A percentile compares a stretch with the other conserved stretches of the same genome.
phyloP scores from a whole-genome alignment of 2,888 invertebrate genomes.

The Calameuta idolon region DNA sequence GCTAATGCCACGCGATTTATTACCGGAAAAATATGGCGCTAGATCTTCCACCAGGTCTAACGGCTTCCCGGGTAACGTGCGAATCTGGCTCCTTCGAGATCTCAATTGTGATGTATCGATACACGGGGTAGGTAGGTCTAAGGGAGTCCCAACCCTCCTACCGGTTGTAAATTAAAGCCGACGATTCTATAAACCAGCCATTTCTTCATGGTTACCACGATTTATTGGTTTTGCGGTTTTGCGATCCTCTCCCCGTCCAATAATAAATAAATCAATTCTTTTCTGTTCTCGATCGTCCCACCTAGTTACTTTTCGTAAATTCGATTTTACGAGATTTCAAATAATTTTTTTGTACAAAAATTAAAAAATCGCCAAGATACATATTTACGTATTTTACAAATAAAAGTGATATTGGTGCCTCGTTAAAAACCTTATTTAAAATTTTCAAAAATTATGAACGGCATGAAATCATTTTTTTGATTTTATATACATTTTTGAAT shows the following conservation, averaged over 20 bases:
- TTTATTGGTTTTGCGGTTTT: constrained; percentile 11
- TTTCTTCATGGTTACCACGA: constrained; percentile 5
- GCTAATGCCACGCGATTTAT: constrained; percentile 50
- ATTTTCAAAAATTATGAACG: neutral
- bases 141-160: neutral
- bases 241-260: neutral
- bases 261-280: constrained; percentile 2
- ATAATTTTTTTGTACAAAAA: neutral
- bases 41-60: constrained; percentile 27
- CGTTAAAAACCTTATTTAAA: neutral
- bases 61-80: constrained; percentile 33
- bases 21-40: constrained; percentile 45
- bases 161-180: constrained; percentile 46
- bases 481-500: neutral
- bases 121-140: neutral
- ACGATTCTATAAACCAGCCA: constrained; percentile 41
- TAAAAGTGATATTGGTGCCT: neutral
- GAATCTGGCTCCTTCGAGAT: constrained; percentile 35
- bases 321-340: neutral
- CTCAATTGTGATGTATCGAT: constrained; percentile 33
- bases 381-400: neutral
- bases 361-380: neutral
- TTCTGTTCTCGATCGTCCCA: neutral
- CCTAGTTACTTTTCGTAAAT: neutral
- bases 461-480: neutral